Evolutionary conservation across 1,140 invertebrate genomes (phyloP), one percentile per base, ranked within the genome.

Genomic region (Sinella curviseta): DNA sequence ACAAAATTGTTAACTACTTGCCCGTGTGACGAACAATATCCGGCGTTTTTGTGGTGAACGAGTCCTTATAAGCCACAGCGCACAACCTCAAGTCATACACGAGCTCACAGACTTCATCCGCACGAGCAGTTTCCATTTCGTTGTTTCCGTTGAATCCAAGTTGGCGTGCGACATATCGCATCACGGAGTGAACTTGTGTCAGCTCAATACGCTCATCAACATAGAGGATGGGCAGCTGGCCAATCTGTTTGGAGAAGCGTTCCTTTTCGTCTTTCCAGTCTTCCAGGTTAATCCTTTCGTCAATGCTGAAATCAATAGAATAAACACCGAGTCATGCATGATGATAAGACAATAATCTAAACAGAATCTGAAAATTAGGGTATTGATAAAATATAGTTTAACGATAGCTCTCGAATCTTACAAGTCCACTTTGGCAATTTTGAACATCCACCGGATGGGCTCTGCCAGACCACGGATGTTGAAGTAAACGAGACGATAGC

Each of bases 1-100:
- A 48, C 39, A 48, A 48, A 48, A n/a, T n/a, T n/a, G 24, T 60
- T 3, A 60, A 60, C 57, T 60, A 60, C 57, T 75, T 75, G 39
- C 74, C 74, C n/a, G 74, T 75, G 24, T 75, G 74, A 31, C 74
- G 34, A 4, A 75, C 39, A 75, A 75, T 75, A 30, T 75, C 74
- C 20, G 74, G 74, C 20, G 74, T 75, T 48, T 36, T 54, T 12
- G 74, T 24, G 16, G 39, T 14, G 28, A 75, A 75, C 16, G 74
- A 36, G 28, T 75, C 74, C 26, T 75, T 75, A 35, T 75, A 75
- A 2, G 33, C 34, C 2, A 75, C 74, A 3, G 34, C 39, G 28
- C 34, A 75, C 1, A 75, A 35, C 3, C 74, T 14, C 14, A 75
- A 35, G 28, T 75, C 74, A 26, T 75, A 75, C 14, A 75, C 39